Evolutionary conservation across 2,113 vertebrate genomes (phyloP).

Genomic region (Otocyon megalotis): DNA sequence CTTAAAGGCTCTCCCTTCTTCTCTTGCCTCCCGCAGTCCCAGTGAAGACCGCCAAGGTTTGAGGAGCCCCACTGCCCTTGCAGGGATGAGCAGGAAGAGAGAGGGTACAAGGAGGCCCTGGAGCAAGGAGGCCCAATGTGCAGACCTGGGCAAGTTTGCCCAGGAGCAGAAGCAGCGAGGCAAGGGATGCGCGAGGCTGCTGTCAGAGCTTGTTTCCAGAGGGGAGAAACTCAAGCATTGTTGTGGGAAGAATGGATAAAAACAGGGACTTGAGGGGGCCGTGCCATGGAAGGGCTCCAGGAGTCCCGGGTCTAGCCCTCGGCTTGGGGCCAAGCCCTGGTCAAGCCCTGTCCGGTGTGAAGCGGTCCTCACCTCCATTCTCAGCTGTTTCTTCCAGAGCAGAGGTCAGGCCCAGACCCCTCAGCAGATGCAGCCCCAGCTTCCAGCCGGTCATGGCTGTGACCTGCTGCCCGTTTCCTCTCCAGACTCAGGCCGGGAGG

Average conservation of each 20-base stretch:
- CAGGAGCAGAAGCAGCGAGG: not conserved
- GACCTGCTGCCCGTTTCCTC: not conserved
- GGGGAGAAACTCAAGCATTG: not conserved
- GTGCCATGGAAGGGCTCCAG: not conserved
- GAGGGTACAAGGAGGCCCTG: not conserved
- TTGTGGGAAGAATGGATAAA: not conserved
- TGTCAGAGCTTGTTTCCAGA: not conserved
- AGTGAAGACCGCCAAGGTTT: not conserved
- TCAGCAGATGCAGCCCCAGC: not conserved
- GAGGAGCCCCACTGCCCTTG: not conserved
- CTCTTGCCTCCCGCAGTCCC: not conserved
- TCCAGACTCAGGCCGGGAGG: not conserved
- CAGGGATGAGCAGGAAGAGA: not conserved
- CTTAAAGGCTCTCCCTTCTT: not conserved
- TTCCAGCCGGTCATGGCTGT: not conserved
- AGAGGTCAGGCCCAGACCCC: not conserved
- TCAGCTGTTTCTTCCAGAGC: not conserved
- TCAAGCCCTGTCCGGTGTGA: not conserved
- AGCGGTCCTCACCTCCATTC: not conserved
- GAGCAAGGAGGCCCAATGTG: not conserved
- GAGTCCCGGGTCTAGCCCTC: not conserved
- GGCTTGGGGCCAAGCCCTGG: not conserved
- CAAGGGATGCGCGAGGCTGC: too few relatives aligned
- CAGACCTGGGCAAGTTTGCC: not conserved
- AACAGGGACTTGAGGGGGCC: not conserved